Percentiles rank a stretch among this genome's conserved stretches.
phyloP scores from a whole-genome alignment of 2,113 vertebrate species.

The Osmerus eperlanus region DNA sequence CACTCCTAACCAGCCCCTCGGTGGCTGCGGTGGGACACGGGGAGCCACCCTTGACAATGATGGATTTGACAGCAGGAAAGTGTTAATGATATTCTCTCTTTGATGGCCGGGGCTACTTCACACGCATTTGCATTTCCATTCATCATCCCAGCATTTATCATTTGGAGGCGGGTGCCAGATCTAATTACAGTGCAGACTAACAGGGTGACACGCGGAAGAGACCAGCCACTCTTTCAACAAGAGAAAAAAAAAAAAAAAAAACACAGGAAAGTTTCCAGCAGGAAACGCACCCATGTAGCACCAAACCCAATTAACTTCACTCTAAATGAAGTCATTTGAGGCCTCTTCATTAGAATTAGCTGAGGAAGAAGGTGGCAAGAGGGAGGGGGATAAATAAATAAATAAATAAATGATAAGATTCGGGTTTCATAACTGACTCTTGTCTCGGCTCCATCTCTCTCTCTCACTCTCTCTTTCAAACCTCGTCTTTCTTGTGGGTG shows the following conservation, averaged over 20 bases:
- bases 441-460: slow-evolving; percentile 8
- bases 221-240: slow-evolving; percentile 71
- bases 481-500: slow-evolving; percentile 39
- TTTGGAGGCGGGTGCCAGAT: slow-evolving; percentile 91
- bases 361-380: slow-evolving; percentile 46
- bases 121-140: slow-evolving; percentile 96
- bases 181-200: slow-evolving; percentile 97
- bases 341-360: slow-evolving; percentile 80
- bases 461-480: slow-evolving; percentile 12
- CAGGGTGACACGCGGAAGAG: slow-evolving; percentile 70
- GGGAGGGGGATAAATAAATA: slow-evolving; percentile 54
- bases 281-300: slow-evolving; percentile 83
- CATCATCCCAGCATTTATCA: slow-evolving; percentile 95
- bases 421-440: slow-evolving; percentile 52
- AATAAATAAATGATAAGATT: slow-evolving; percentile 54
- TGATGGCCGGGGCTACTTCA: slow-evolving; percentile 85
- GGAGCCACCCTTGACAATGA: slow-evolving; percentile 79
- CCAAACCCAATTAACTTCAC: slow-evolving; percentile 89
- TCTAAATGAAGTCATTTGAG: slow-evolving; percentile 82
- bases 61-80: slow-evolving; percentile 80
- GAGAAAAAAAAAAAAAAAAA: slow-evolving; percentile 45
- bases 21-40: slow-evolving; percentile 66
- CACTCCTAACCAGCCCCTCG: slow-evolving; percentile 15
- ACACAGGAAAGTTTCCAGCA: slow-evolving; percentile 79
- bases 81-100: slow-evolving; percentile 79